Evolutionary conservation across 2,888 invertebrate species (phyloP), one percentile per base, ranked within the genome.

Genomic region (Drosophila mettleri): DNA sequence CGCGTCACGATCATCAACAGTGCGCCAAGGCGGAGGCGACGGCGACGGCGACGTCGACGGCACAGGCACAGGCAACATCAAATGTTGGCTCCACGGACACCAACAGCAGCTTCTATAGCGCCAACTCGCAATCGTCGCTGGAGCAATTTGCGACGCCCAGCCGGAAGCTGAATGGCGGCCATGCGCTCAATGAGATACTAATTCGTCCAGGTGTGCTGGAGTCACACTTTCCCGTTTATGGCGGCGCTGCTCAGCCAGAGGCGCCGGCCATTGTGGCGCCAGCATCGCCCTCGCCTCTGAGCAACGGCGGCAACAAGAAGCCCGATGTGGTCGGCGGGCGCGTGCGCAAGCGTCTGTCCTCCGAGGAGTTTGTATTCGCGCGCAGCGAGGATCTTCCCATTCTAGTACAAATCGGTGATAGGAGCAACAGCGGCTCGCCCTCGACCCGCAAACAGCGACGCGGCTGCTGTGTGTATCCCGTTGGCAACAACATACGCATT

Each of bases 381-480:
- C 86, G 90, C 71, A 93, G 93, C 84, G 94, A 94, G 73, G 94
- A 94, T 29, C 90, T 94, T 66, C 94, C 95, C 36, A 91, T 94
- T 65, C 90, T 95, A 74, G 93, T 92, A 71, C 92, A 92, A 90
- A 86, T 92, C 59, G 82, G 88, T 38, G 90, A 91, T 61, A 76
- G 73, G 12, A 77, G 69, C 60, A 91, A 85, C 62, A 57, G 67
- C 46, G 65, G 63, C 29, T 90, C 90, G n/a, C 94, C 94, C 45
- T 93, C 93, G 87, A 94, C 93, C 82, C 94, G 94, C 2, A 93
- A 94, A 70, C 93, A 78, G 76, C 93, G 94, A 70, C 94, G 94
- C 86, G 94, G 94, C 82, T 94, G 94, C 85, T 94, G 94, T 80
- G 93, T 95, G 46, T 95, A 94, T 91, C 95, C 95, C 57, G 80